A percentile compares a stretch with the other conserved stretches of the same genome.
phyloP scores from a whole-genome alignment of 2,888 invertebrate species.

The Ecdyonurus torrentis region DNA sequence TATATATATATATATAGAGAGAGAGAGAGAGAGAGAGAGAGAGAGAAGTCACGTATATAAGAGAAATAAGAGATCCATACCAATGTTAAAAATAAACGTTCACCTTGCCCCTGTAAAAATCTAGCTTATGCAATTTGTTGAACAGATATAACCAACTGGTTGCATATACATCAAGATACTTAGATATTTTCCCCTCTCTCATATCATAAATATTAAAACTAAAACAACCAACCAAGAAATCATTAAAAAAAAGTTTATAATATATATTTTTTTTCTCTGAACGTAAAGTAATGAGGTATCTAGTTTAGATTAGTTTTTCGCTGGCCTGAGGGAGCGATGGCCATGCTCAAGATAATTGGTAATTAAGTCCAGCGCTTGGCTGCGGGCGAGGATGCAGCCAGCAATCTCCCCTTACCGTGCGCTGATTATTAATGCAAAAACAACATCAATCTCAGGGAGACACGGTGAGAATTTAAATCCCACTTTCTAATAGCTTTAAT shows the following conservation, averaged over 20 bases:
- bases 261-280: too few relatives aligned
- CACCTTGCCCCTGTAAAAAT: not conserved
- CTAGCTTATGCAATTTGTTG: not conserved
- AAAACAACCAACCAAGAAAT: too few relatives aligned
- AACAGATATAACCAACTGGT: not conserved
- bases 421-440: conserved; percentile 1
- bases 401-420: not conserved
- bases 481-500: not conserved
- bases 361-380: conserved; percentile 2
- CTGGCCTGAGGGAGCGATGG: not conserved
- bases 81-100: too few relatives aligned
- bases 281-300: not conserved
- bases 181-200: too few relatives aligned
- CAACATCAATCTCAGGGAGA: not conserved
- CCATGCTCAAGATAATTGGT: conserved; percentile 2
- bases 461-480: not conserved
- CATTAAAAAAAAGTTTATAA: too few relatives aligned
- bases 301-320: not conserved
- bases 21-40: too few relatives aligned
- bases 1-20: too few relatives aligned
- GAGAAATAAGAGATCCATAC: too few relatives aligned
- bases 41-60: too few relatives aligned
- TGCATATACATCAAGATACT: too few relatives aligned
- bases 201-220: too few relatives aligned
- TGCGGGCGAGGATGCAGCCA: conserved; percentile 3